Evolutionary conservation across 2,113 vertebrate species (phyloP).

Genomic region (Diadophis punctatus): DNA sequence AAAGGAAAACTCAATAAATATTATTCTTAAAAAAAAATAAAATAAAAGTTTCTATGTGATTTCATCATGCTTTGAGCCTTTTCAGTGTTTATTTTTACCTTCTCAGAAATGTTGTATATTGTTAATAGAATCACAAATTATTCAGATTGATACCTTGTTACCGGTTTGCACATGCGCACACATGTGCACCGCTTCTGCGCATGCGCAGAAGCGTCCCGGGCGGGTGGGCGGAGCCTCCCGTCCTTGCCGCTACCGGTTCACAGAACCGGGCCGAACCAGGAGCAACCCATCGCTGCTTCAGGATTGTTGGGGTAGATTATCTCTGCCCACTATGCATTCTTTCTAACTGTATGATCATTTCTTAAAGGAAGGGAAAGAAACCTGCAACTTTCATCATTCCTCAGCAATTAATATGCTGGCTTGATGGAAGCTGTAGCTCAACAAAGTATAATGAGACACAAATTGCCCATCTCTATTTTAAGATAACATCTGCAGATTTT

Average conservation of each 20-base stretch:
- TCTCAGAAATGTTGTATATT: neutral
- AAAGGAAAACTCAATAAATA: too few relatives aligned
- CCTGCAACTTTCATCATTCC: neutral
- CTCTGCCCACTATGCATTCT: neutral
- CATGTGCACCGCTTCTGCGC: too few relatives aligned
- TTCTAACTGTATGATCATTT: neutral
- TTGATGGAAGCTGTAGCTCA: neutral
- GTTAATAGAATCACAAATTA: neutral
- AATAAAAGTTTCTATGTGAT: neutral
- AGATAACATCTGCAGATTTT: neutral
- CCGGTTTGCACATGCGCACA: too few relatives aligned
- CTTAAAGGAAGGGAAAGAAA: neutral
- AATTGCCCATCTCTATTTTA: neutral
- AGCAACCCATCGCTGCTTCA: neutral
- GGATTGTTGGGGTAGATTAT: neutral
- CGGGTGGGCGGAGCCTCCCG: too few relatives aligned
- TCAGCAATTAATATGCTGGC: neutral
- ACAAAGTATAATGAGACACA: neutral
- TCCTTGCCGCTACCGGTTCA: too few relatives aligned
- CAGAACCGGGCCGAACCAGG: too few relatives aligned
- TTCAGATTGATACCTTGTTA: neutral
- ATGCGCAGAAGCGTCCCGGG: too few relatives aligned
- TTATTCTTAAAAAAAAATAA: too few relatives aligned
- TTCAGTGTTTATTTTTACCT: neutral
- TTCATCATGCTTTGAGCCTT: neutral